A percentile compares a stretch with the other conserved stretches of the same genome.
phyloP scores from a whole-genome alignment of 2,888 invertebrate genomes.

The Lasioglossum zephyrum region DNA sequence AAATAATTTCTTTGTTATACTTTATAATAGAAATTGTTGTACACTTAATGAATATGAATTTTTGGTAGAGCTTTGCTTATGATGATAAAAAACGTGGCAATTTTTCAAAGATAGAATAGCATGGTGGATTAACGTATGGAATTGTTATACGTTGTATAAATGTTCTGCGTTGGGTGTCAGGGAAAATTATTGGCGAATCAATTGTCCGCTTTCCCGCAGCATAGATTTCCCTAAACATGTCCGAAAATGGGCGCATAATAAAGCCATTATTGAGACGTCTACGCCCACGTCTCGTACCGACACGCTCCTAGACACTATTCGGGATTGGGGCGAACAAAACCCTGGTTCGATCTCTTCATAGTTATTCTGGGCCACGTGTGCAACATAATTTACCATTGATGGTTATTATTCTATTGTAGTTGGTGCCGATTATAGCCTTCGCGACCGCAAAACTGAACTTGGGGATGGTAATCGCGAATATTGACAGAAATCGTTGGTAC shows the following conservation, averaged over 20 bases:
- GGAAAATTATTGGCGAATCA: not conserved
- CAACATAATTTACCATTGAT: constrained; percentile 80
- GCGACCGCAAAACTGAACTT: constrained; percentile 71
- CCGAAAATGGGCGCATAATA: constrained; percentile 67
- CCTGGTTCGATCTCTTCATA: constrained; percentile 76
- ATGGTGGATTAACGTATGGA: not conserved
- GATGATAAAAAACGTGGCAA: not conserved
- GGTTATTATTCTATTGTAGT: constrained; percentile 79
- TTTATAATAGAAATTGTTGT: not conserved
- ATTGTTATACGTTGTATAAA: not conserved
- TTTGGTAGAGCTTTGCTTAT: not conserved
- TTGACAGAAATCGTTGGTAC: not conserved
- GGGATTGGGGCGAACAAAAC: constrained; percentile 68
- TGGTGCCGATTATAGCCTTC: constrained; percentile 76
- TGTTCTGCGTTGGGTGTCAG: not conserved
- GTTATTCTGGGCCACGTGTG: constrained; percentile 78
- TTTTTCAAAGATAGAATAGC: not conserved
- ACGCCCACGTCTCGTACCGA: constrained; percentile 35
- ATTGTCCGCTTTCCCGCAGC: constrained; percentile 13
- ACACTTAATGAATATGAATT: not conserved
- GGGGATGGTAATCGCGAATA: constrained; percentile 66
- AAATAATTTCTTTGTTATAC: too few relatives aligned
- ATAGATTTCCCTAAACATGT: constrained; percentile 34
- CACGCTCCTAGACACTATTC: constrained; percentile 44
- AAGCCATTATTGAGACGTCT: constrained; percentile 67